Base-by-base conservation (phyloP, 2,113 vertebrate species). In the Montifringilla adamsi region DNA sequence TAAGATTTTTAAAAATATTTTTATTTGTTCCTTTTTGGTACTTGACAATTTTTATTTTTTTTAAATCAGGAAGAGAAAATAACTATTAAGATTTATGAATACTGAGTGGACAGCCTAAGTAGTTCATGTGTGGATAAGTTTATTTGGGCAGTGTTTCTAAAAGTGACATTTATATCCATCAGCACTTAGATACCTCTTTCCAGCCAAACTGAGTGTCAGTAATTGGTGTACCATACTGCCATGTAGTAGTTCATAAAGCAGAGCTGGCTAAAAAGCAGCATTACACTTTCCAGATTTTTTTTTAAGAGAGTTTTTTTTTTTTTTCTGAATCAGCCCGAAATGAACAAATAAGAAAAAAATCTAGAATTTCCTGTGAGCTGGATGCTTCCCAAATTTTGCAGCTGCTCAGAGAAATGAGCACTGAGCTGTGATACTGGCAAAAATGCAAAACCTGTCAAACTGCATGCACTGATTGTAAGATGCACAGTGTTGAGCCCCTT, bases 301-400 rank as follows among this genome's bases (percentile, higher is more conserved):
- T 27, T 28, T 68, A 30, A 72, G 37, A 37, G 4, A 4, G 6
- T 52, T 77, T 94, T 39, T 39, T 39, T 39, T 87, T 90, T 88
- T 91, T n/a, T 90, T 96, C 83, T 77, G 72, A 90, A 93, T 90
- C n/a, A 70, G 13, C 18, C 56, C 12, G 83, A 96, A 93, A 92
- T 93, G 63, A 94, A 70, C 68, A 87, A 95, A 89, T 11, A 33
- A 83, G 27, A 35, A 59, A 76, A 79, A 72, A 64, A 31, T 46
- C 68, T 75, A 78, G 50, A 92, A 90, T 90, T 94, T 95, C 66
- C 68, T 93, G 64, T 87, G 76, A 87, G 43, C 76, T 96, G 94
- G 91, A 96, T 89, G 15, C 19, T 81, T 94, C 84, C 91, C 96
- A 97, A 37, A 44, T 10, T 93, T 87, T 95, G 94, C 95, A 96